Evolutionary conservation across 2,888 invertebrate species (phyloP).

Genomic region (Tenodera sinensis): DNA sequence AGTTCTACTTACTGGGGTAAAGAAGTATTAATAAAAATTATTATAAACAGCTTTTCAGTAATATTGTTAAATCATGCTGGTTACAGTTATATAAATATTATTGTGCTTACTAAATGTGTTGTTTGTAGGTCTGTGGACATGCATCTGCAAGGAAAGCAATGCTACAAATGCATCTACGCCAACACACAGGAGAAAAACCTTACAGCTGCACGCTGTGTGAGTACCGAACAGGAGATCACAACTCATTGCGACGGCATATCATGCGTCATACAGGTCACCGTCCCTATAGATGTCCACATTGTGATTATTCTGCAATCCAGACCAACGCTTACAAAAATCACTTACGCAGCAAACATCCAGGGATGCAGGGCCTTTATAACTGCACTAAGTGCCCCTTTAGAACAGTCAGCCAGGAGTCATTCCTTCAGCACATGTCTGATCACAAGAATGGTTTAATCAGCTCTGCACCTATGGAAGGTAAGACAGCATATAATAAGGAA

Average conservation of each 20-base stretch:
- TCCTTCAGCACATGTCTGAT: conserved; percentile 52
- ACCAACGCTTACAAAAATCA: conserved; percentile 64
- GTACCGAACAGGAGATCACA: conserved; percentile 71
- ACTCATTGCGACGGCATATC: conserved; percentile 63
- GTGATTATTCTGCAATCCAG: conserved; percentile 66
- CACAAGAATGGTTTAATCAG: conserved; percentile 51
- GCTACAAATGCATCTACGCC: conserved; percentile 65
- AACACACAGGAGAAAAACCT: conserved; percentile 76
- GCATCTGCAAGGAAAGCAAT: conserved; percentile 68
- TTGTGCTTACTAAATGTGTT: not conserved
- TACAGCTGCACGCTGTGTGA: conserved; percentile 65
- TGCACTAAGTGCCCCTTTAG: conserved; percentile 55
- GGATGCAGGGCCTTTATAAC: conserved; percentile 48
- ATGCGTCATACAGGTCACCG: conserved; percentile 56
- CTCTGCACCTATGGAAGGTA: not conserved
- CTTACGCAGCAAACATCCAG: conserved; percentile 53
- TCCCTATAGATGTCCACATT: conserved; percentile 63
- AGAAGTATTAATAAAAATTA: no score
- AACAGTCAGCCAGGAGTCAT: conserved; percentile 55
- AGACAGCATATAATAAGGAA: not conserved
- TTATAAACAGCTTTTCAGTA: no score
- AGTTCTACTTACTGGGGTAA: no score
- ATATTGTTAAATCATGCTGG: no score
- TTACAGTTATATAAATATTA: not conserved
- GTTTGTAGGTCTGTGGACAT: conserved; percentile 58